Percentiles rank a stretch among this genome's conserved stretches.
Evolutionary conservation across 2,888 invertebrate species (phyloP).

Genomic region (Mythimna vitellina): DNA sequence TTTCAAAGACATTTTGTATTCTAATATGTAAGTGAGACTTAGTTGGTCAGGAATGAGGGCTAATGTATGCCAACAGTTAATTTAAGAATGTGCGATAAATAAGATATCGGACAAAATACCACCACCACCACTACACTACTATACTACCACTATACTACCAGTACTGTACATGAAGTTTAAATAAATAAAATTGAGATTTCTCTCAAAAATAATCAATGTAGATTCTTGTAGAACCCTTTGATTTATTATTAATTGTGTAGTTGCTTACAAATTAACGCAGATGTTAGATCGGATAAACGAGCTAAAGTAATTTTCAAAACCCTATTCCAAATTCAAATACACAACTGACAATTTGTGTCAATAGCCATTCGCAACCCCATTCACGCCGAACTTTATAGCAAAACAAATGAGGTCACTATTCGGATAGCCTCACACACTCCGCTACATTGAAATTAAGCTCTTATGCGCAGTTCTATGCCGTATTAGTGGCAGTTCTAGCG

Average conservation of each 20-base stretch:
- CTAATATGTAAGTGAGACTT: background rate
- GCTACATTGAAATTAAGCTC: slow-evolving; percentile 56
- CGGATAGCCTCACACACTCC: slow-evolving; percentile 10
- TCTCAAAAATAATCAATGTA: too few species aligned
- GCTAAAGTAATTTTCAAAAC: background rate
- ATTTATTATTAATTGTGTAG: too few species aligned
- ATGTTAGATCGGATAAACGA: background rate
- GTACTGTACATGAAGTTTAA: too few species aligned
- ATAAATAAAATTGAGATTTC: background rate
- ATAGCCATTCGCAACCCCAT: slow-evolving; percentile 23
- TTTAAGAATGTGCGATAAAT: background rate
- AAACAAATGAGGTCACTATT: slow-evolving; percentile 44
- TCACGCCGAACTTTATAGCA: slow-evolving; percentile 20
- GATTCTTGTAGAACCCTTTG: background rate
- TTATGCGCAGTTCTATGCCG: slow-evolving; percentile 31
- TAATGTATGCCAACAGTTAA: background rate
- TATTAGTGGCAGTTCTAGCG: slow-evolving; percentile 19
- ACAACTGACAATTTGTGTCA: slow-evolving; percentile 37
- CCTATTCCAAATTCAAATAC: slow-evolving; percentile 16
- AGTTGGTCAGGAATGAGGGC: background rate
- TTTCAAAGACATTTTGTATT: background rate
- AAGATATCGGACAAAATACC: background rate
- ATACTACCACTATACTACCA: too few species aligned
- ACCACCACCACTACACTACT: too few species aligned
- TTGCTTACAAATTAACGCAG: background rate